Percentiles rank a stretch among this genome's conserved stretches.
Evolutionary conservation across 2,888 invertebrate species (phyloP).

Genomic region (Drosophila mimetica): DNA sequence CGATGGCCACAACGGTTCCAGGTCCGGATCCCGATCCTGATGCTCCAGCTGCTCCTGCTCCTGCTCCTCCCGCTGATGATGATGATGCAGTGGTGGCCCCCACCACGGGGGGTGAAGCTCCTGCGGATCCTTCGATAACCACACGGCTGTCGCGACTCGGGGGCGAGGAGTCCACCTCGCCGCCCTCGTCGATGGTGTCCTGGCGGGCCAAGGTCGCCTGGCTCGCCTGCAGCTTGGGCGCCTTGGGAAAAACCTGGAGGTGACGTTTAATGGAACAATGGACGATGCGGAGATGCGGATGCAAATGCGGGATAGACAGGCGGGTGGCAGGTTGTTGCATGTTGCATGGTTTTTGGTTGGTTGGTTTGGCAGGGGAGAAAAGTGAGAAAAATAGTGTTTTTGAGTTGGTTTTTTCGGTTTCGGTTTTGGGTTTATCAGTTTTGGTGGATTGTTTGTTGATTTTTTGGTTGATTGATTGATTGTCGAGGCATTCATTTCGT

Average conservation of each 20-base stretch:
- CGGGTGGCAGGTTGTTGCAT: slow-evolving; percentile 45
- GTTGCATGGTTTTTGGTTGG: slow-evolving; percentile 8
- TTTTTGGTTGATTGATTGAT: neutral
- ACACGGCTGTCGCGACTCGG: slow-evolving; percentile 83
- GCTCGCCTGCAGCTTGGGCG: slow-evolving; percentile 88
- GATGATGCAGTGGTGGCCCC: slow-evolving; percentile 4
- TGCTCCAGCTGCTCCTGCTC: slow-evolving; percentile 26
- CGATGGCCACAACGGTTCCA: slow-evolving; percentile 4
- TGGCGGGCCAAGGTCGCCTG: slow-evolving; percentile 87
- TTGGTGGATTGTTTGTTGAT: neutral
- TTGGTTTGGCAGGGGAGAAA: slow-evolving; percentile 10
- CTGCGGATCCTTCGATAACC: slow-evolving; percentile 85
- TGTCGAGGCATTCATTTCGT: slow-evolving; percentile 22
- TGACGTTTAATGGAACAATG: slow-evolving; percentile 71
- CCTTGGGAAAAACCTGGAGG: slow-evolving; percentile 88
- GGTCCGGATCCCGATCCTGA: slow-evolving; percentile 2
- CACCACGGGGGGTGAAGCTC: neutral
- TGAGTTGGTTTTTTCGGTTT: slow-evolving; percentile 19
- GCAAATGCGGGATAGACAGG: slow-evolving; percentile 34
- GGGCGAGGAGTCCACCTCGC: slow-evolving; percentile 85
- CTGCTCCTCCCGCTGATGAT: slow-evolving; percentile 69
- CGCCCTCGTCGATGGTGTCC: slow-evolving; percentile 92
- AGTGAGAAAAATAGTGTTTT: slow-evolving; percentile 38
- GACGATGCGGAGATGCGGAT: slow-evolving; percentile 43
- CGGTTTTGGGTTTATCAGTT: slow-evolving; percentile 3